Conservation (phyloP, 1,140 invertebrate genomes). For the Phymastichus coffea region DNA sequence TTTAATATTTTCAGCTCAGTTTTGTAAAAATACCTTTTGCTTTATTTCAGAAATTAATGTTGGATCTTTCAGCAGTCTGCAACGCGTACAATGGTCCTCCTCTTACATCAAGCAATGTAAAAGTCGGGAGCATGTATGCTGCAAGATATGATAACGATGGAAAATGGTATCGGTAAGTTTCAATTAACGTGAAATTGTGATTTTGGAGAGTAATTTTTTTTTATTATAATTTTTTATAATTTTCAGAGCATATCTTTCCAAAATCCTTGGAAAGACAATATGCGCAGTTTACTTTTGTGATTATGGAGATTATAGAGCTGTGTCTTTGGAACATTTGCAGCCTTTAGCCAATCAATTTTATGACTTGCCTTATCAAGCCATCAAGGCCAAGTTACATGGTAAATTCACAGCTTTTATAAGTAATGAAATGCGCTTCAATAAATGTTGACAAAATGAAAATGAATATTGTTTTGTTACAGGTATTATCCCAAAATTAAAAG, state of each 20-base stretch:
- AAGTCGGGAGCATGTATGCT: constrained; percentile 58
- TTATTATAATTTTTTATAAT: constrained; percentile 28
- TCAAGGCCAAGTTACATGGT: constrained; percentile 60
- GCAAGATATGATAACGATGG: constrained; percentile 56
- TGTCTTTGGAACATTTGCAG: constrained; percentile 49
- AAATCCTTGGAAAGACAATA: constrained; percentile 49
- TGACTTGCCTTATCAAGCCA: constrained; percentile 60
- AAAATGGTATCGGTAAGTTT: constrained; percentile 62
- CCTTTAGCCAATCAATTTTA: constrained; percentile 54
- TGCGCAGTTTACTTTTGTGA: constrained; percentile 61
- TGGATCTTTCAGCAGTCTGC: constrained; percentile 55
- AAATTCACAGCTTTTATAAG: constrained; percentile 31
- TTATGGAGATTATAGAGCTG: constrained; percentile 56
- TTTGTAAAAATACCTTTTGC: neutral
- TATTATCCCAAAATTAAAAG: constrained; percentile 55
- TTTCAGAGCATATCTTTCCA: constrained; percentile 48
- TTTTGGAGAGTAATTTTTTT: constrained; percentile 15
- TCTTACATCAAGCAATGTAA: constrained; percentile 41
- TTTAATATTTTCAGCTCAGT: constrained; percentile 4
- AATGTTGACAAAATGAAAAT: constrained; percentile 2
- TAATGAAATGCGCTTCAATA: neutral
- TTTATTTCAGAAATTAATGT: constrained; percentile 55
- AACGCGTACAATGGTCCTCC: constrained; percentile 45
- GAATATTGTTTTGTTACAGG: constrained; percentile 47
- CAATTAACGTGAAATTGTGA: constrained; percentile 2